Evolutionary conservation across 2,888 invertebrate species (phyloP).

Genomic region (Melanchra persicariae): DNA sequence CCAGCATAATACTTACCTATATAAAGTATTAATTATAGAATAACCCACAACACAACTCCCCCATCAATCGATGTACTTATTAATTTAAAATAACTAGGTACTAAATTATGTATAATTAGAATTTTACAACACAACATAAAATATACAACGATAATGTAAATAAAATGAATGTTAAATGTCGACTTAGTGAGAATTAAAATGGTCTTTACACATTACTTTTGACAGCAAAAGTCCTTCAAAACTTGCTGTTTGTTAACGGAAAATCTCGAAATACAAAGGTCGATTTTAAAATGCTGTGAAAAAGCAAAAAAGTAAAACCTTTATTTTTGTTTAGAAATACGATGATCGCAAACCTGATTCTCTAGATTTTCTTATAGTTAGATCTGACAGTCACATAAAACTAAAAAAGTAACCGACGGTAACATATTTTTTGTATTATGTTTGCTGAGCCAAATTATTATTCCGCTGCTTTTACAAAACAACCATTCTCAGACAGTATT

Average conservation of each 20-base stretch:
- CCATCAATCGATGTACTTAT: neutral
- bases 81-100: neutral
- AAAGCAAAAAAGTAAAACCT: neutral
- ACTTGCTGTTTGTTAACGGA: conserved; percentile 23
- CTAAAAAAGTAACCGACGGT: neutral
- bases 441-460: neutral
- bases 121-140: neutral
- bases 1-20: neutral
- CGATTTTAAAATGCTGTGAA: conserved; percentile 3
- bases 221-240: conserved; percentile 24
- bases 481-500: neutral
- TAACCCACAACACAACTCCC: neutral
- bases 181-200: conserved; percentile 7
- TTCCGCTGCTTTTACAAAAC: neutral
- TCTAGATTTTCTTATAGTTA: conserved; percentile 6
- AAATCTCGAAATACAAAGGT: conserved; percentile 29
- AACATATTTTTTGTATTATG: neutral
- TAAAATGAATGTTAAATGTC: neutral
- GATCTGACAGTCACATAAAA: neutral
- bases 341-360: conserved; percentile 17
- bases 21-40: neutral
- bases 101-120: neutral
- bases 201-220: conserved; percentile 12
- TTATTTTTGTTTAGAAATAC: conserved; percentile 17
- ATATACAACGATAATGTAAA: neutral